Evolutionary conservation across 2,797 vertebrate genomes (phyloP).

Genomic region (Hyperoplus immaculatus): DNA sequence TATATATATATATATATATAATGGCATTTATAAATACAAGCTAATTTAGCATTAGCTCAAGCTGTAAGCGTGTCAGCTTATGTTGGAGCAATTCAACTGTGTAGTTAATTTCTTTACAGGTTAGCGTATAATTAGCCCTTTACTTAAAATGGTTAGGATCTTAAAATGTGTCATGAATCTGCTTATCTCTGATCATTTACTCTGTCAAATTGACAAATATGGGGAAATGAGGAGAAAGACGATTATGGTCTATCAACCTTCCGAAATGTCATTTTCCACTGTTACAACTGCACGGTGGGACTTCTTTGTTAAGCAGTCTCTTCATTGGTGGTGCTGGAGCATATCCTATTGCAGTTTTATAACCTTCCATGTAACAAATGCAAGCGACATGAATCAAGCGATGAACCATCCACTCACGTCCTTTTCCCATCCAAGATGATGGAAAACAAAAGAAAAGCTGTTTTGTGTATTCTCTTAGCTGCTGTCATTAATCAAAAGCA

Average conservation of each 20-base stretch:
- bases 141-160: not conserved
- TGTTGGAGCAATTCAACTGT: not conserved
- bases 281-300: not conserved
- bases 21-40: not conserved
- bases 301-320: conserved; percentile 18
- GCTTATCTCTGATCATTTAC: no score
- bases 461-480: conserved; percentile 37
- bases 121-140: not conserved
- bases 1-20: no score
- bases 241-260: not conserved
- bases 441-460: conserved; percentile 50
- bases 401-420: conserved; percentile 52
- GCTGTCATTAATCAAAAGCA: conserved; percentile 71
- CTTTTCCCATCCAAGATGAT: conserved; percentile 43
- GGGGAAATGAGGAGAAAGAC: not conserved
- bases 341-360: conserved; percentile 15
- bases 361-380: conserved; percentile 24
- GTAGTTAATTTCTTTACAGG: not conserved
- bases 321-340: conserved; percentile 47
- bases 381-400: conserved; percentile 59
- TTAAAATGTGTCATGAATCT: no score
- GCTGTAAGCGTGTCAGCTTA: not conserved
- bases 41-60: not conserved
- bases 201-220: not conserved
- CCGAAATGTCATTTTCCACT: not conserved